Conservation (phyloP, 1,140 invertebrate species). For the Heliconius congener region DNA sequence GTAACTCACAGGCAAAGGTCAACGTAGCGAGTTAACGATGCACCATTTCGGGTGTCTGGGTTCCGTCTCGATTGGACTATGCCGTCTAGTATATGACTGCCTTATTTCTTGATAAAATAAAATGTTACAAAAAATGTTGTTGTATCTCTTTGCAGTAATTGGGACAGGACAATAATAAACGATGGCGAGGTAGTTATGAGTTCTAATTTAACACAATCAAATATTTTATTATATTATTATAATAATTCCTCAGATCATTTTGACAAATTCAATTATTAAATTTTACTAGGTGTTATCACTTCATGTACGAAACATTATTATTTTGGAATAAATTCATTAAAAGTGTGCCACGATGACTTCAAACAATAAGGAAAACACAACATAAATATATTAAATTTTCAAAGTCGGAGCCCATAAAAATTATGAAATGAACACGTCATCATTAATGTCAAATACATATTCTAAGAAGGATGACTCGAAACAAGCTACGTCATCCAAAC, state of each 20-base stretch:
- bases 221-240: too few relatives aligned
- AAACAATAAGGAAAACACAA: neutral
- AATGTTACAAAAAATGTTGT: too few relatives aligned
- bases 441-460: neutral
- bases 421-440: neutral
- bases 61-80: neutral
- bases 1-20: neutral
- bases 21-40: conserved; percentile 9
- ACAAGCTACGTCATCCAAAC: conserved; percentile 1
- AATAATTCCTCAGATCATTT: too few relatives aligned
- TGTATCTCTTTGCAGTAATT: neutral
- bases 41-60: conserved; percentile 4
- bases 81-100: neutral
- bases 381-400: neutral
- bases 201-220: too few relatives aligned
- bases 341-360: neutral
- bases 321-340: neutral
- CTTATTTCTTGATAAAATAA: neutral
- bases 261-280: too few relatives aligned
- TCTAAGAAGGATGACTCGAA: neutral
- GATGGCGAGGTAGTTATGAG: too few relatives aligned
- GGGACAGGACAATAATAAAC: too few relatives aligned
- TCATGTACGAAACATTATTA: too few relatives aligned
- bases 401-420: neutral
- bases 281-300: too few relatives aligned